Base-by-base conservation (phyloP, 2,797 vertebrate species). In the Glossophaga mutica region DNA sequence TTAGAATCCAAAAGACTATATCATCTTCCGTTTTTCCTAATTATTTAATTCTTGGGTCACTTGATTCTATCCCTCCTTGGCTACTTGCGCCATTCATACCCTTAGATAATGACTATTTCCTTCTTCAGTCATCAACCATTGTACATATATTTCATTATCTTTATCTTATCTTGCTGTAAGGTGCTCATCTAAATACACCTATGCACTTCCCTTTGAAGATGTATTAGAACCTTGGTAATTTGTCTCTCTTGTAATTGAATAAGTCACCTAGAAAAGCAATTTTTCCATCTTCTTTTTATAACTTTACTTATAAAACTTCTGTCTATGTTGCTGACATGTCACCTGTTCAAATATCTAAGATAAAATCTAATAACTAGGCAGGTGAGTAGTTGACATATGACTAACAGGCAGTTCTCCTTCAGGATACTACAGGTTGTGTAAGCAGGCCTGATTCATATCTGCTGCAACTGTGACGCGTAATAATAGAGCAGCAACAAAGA, bases 391-490 rank as follows among this genome's bases (percentile, higher is more conserved):
- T 84, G 90, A 84, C 14, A 0, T 39, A 52, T 92, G 90, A 94
- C 78, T 94, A 89, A 92, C 16, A 78, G 76, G 78, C 73, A 71
- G 32, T 84, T 79, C 22, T 94, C 62, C 74, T 94, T 90, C 65
- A 50, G 79, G 84, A 96, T 92, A 88, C 68, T 44, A 62, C 29
- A 15, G 90, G n/a, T 96, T 97, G 91, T 55, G 65, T 92, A 97
- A 97, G 46, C 0, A 6, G 2, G 11, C 46, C 74, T 91, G 87
- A 96, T 70, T 94, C 96, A 95, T n/a, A 16, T 71, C 94, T 95
- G 83, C 82, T 79, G 79, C 82, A 82, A 62, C 29, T 48, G 42
- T 32, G 4, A 8, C 15, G 44, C 44, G 74, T 83, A 91, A 71
- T 67, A 67, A 93, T 9, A 67, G 32, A 79, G 82, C 16, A 78